Conservation (phyloP, 1,140 invertebrate species). For the Cotesia typhae region DNA sequence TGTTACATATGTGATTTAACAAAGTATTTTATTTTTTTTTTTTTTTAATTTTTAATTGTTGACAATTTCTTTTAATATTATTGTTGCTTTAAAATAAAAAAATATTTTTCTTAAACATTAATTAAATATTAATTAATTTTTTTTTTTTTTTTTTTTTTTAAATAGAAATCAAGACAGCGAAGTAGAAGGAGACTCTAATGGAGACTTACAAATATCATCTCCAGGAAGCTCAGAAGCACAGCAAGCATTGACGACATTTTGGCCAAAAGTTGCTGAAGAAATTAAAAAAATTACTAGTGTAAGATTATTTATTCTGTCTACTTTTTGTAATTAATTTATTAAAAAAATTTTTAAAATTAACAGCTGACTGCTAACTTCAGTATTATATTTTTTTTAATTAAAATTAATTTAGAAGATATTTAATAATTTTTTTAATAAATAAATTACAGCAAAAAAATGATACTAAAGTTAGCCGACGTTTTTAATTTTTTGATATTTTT, state of each 20-base stretch:
- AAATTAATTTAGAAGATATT: too few species aligned
- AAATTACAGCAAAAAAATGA: too few species aligned
- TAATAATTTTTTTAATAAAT: too few species aligned
- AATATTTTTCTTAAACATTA: slow-evolving; percentile 9
- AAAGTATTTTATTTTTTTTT: slow-evolving; percentile 31
- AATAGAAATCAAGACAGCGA: slow-evolving; percentile 63
- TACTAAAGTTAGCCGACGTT: too few species aligned
- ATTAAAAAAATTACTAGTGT: slow-evolving; percentile 77
- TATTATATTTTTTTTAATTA: too few species aligned
- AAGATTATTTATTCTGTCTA: slow-evolving; percentile 44
- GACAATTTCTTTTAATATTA: slow-evolving; percentile 31
- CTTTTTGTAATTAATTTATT: slow-evolving; percentile 10
- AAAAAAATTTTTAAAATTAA: background rate
- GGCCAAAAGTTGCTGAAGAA: slow-evolving; percentile 81
- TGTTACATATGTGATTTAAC: background rate
- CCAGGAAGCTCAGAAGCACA: slow-evolving; percentile 70
- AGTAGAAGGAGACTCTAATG: slow-evolving; percentile 64
- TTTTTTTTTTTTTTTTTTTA: slow-evolving; percentile 24
- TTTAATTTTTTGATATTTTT: too few species aligned
- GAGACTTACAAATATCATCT: slow-evolving; percentile 59
- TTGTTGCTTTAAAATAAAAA: too few species aligned
- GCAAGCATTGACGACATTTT: slow-evolving; percentile 75
- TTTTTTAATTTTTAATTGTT: slow-evolving; percentile 6
- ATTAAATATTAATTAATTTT: slow-evolving; percentile 20
- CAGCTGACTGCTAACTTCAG: too few species aligned